phyloP scores from a whole-genome alignment of 2,888 invertebrate genomes.

The Stenichneumon culpator region DNA sequence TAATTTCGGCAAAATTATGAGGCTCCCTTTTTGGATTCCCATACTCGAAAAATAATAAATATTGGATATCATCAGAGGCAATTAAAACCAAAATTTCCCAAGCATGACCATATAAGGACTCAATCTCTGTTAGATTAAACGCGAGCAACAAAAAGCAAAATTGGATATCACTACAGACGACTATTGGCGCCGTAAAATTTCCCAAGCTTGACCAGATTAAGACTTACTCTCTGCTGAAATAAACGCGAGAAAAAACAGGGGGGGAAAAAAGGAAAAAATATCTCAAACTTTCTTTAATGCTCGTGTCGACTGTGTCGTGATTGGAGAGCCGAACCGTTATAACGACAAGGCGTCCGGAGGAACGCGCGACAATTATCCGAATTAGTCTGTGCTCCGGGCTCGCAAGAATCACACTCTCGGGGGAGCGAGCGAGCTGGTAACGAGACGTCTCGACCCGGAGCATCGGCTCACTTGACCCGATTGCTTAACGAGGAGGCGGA shows the following conservation, averaged over 20 bases:
- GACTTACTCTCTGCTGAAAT: no score
- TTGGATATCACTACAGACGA: no score
- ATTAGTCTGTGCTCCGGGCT: slow-evolving; percentile 58
- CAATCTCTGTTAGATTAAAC: no score
- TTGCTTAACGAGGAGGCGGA: slow-evolving; percentile 66
- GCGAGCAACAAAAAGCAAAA: no score
- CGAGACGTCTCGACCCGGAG: slow-evolving; percentile 54
- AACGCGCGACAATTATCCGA: slow-evolving; percentile 67
- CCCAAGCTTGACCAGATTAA: no score
- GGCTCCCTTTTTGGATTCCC: no score
- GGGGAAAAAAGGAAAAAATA: background rate
- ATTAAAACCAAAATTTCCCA: no score
- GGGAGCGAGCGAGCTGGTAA: slow-evolving; percentile 10
- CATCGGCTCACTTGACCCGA: slow-evolving; percentile 69
- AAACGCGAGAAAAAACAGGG: background rate
- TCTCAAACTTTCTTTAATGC: background rate
- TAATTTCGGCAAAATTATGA: no score
- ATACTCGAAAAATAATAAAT: no score
- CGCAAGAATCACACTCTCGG: slow-evolving; percentile 35
- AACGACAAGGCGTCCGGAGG: slow-evolving; percentile 43
- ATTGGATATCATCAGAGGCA: no score
- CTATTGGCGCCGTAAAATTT: no score
- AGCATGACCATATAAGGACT: no score
- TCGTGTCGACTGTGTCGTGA: background rate
- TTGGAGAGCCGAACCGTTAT: slow-evolving; percentile 29